Conservation (phyloP, 2,797 vertebrate species). For the Enteromius anoplus region DNA sequence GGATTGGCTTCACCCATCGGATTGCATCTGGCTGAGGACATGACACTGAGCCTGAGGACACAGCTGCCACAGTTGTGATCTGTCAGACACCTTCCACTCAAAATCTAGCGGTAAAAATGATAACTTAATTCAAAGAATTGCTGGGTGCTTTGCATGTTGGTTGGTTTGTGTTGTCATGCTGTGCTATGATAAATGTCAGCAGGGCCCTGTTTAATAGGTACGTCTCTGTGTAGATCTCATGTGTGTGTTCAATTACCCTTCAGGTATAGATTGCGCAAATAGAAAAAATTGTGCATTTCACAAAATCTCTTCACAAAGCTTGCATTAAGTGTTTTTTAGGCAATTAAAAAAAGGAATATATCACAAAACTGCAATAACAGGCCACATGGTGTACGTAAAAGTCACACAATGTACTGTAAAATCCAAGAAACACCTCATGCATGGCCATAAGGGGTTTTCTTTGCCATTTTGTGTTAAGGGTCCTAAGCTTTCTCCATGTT, state of each 20-base stretch:
- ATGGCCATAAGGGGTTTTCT: not conserved
- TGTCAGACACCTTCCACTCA: not conserved
- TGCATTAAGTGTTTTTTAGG: not conserved
- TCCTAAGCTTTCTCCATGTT: too few species aligned
- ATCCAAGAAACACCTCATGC: not conserved
- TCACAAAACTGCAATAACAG: not conserved
- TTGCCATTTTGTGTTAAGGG: too few species aligned
- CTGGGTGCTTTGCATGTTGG: not conserved
- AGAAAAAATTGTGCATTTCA: not conserved
- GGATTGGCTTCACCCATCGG: slow-evolving; percentile 44
- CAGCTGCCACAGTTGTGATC: not conserved
- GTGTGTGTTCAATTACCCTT: too few species aligned
- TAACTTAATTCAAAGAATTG: not conserved
- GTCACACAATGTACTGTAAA: not conserved
- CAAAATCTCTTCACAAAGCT: not conserved
- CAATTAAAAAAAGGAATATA: not conserved
- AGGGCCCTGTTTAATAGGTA: not conserved
- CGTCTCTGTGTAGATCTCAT: not conserved
- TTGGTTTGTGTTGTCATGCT: not conserved
- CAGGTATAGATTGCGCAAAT: too few species aligned
- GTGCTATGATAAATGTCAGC: not conserved
- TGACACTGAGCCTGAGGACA: slow-evolving; percentile 38
- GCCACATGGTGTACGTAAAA: not conserved
- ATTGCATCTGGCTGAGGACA: slow-evolving; percentile 38
- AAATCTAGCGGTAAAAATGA: not conserved